Evolutionary conservation across 2,888 invertebrate species (phyloP), one percentile per base, ranked within the genome.

Genomic region (Timandra comae): DNA sequence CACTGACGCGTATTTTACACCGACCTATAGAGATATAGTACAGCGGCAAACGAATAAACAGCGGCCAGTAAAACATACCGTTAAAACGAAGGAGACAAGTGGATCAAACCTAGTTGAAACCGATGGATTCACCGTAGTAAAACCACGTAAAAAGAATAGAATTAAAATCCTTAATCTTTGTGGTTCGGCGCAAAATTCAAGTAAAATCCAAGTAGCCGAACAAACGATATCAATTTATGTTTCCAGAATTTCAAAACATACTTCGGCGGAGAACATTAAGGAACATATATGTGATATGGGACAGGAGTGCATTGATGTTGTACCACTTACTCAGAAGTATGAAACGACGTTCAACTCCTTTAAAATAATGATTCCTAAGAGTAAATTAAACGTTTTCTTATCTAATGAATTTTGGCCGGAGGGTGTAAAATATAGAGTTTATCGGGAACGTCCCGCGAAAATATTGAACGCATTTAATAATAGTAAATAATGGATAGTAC

Each of bases 401-500:
- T 27, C 21, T 11, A 33, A 43, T 3, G 38, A 42, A 7, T 34
- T 52, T 7, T 49, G 49, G 49, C 52, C 48, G 5, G 40, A 48
- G 7, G 47, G 45, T 8, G 30, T 51, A 7, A 34, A 42, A 29
- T 28, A 26, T 9, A 20, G 21, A 21, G 7, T 21, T 21, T 21
- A 4, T 21, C n/a, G n/a, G n/a, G n/a, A 21, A 21, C 2, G 21
- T 3, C 21, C 2, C 8, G n/a, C 8, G 21, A 3, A 21, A 21
- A 21, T 21, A 21, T 21, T 7, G 21, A 21, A n/a, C n/a, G n/a
- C n/a, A n/a, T n/a, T n/a, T n/a, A n/a, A n/a, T n/a, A n/a, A n/a
- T n/a, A n/a, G n/a, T n/a, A n/a, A n/a, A n/a, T n/a, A n/a, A n/a
- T n/a, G n/a, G n/a, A n/a, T n/a, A n/a, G n/a, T n/a, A n/a, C n/a